Percentiles rank a stretch among this genome's conserved stretches.
Conservation (phyloP, 1,140 invertebrate genomes). For the Aphis gossypii region DNA sequence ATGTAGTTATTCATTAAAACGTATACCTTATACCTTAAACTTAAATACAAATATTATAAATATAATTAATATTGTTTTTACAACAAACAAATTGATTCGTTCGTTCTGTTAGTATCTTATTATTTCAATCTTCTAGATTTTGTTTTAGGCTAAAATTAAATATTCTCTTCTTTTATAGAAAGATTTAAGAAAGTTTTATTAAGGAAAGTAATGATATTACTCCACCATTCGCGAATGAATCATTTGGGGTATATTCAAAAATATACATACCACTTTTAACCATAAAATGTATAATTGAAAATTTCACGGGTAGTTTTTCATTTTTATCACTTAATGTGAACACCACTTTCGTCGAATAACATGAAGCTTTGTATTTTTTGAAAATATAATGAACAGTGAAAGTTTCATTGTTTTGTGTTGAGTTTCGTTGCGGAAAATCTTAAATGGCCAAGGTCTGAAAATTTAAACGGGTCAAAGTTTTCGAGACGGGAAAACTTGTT, state of each 20-base stretch:
- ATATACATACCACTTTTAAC: background rate
- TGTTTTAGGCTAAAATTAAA: background rate
- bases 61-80: background rate
- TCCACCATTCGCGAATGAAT: background rate
- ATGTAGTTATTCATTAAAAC: background rate
- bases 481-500: slow-evolving; percentile 18
- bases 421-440: slow-evolving; percentile 10
- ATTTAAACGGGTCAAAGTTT: slow-evolving; percentile 33
- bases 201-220: background rate
- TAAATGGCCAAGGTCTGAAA: slow-evolving; percentile 26
- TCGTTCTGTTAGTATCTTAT: background rate
- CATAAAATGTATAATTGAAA: background rate
- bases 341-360: background rate
- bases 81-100: background rate
- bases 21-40: background rate
- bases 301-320: slow-evolving; percentile 7
- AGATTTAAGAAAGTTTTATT: background rate
- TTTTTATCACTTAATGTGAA: slow-evolving; percentile 29
- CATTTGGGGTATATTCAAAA: background rate
- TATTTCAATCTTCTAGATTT: background rate
- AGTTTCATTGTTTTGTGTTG: slow-evolving; percentile 15
- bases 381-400: slow-evolving; percentile 39
- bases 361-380: background rate
- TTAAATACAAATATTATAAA: background rate
- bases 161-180: background rate